Percentiles rank a stretch among this genome's conserved stretches.
phyloP scores from a whole-genome alignment of 1,140 invertebrate species.

The Notospermus geniculatus region DNA sequence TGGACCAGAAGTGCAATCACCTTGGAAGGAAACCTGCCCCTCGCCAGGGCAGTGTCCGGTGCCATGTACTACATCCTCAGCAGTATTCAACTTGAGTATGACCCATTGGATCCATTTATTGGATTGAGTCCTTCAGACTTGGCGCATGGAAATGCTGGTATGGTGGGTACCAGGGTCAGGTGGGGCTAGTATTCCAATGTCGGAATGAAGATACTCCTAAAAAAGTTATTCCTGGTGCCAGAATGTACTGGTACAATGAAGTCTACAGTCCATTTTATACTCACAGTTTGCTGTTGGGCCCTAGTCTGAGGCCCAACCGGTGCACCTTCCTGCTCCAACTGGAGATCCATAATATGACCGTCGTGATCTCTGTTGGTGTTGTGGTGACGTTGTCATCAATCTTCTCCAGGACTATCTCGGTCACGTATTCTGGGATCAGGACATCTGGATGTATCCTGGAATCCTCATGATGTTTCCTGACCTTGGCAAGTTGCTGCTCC shows the following conservation, averaged over 20 bases:
- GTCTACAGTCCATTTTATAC: too few species aligned
- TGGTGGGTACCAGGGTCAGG: conserved; percentile 15
- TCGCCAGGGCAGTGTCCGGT: conserved; percentile 2
- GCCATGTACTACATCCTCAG: conserved; percentile 16
- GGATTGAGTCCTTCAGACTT: conserved; percentile 48
- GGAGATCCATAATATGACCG: too few species aligned
- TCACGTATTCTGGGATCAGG: conserved; percentile 60
- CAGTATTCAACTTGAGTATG: conserved; percentile 8
- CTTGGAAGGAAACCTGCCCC: background rate
- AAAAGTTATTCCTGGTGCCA: too few species aligned
- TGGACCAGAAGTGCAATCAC: conserved; percentile 5
- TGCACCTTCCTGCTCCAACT: too few species aligned
- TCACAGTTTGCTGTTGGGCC: too few species aligned
- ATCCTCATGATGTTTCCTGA: conserved; percentile 52
- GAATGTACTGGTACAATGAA: too few species aligned
- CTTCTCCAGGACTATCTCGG: conserved; percentile 47
- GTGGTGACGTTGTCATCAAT: too few species aligned
- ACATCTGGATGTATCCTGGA: conserved; percentile 58
- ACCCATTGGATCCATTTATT: conserved; percentile 30
- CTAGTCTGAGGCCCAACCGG: too few species aligned
- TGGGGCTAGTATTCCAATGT: too few species aligned
- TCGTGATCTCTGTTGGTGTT: too few species aligned
- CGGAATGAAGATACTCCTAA: too few species aligned
- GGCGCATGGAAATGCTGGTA: conserved; percentile 32
- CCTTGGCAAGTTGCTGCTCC: conserved; percentile 36